Conservation (phyloP, 2,113 vertebrate genomes). For the Seriola quinqueradiata region DNA sequence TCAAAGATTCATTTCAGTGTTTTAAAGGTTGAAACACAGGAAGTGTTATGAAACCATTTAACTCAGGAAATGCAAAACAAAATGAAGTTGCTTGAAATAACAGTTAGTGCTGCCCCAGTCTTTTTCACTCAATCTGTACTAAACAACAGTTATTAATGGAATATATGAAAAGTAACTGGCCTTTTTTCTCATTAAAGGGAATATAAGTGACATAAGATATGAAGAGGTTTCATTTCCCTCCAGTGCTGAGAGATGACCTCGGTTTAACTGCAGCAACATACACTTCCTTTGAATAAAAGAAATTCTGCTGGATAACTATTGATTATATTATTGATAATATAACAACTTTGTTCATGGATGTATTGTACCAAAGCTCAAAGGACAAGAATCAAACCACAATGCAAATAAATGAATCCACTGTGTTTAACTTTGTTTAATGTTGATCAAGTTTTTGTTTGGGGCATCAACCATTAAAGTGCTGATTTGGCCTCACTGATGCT, state of each 20-base stretch:
- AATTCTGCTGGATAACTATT: too few relatives aligned
- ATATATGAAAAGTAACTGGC: slow-evolving; percentile 21
- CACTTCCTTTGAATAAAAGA: not conserved
- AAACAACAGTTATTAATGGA: slow-evolving; percentile 11
- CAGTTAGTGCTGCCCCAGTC: not conserved
- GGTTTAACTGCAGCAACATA: not conserved
- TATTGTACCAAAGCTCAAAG: not conserved
- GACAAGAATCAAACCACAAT: too few relatives aligned
- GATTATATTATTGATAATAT: too few relatives aligned
- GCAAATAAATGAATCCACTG: too few relatives aligned
- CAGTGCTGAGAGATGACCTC: not conserved
- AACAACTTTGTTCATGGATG: not conserved
- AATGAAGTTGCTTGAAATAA: not conserved
- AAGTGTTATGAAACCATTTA: not conserved
- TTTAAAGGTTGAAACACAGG: not conserved
- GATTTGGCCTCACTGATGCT: not conserved
- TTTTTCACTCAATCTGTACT: slow-evolving; percentile 15
- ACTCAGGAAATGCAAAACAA: not conserved
- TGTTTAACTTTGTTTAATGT: not conserved
- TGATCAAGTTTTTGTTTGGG: not conserved
- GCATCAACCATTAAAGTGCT: not conserved
- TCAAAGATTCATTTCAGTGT: too few relatives aligned
- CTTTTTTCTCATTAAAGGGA: slow-evolving; percentile 34
- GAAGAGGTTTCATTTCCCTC: slow-evolving; percentile 4
- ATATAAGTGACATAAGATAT: slow-evolving; percentile 15